Percentiles rank a stretch among this genome's conserved stretches.
These are phyloP conservation scores for Mesembrinibis cayennensis DNA, from an alignment of 2,113 vertebrate genomes.

Conservation along the genomic window DNA sequence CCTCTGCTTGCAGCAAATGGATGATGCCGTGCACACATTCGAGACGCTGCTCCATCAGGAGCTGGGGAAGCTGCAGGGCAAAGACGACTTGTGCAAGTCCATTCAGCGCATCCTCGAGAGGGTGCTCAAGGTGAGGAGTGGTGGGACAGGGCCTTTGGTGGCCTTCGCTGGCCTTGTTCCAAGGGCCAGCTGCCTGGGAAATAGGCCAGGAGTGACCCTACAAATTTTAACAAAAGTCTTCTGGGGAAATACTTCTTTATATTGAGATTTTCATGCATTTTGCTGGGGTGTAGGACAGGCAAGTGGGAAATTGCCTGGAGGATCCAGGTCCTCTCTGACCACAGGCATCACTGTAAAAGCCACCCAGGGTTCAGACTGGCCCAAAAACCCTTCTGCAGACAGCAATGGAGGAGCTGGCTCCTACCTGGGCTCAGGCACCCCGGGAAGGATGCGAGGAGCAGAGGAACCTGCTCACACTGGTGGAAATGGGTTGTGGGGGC, in stretches of 20 bases:
- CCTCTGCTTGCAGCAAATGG: slow-evolving; percentile 87
- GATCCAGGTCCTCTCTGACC: background rate
- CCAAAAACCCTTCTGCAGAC: background rate
- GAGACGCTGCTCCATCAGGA: slow-evolving; percentile 95
- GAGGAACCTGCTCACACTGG: accelerated
- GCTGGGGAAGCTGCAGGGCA: slow-evolving; percentile 78
- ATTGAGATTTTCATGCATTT: background rate
- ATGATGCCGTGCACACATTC: slow-evolving; percentile 91
- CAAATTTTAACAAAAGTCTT: background rate
- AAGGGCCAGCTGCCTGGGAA: background rate
- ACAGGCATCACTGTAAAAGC: background rate
- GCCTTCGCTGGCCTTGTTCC: background rate
- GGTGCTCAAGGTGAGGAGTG: slow-evolving; percentile 88
- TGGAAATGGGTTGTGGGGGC: background rate
- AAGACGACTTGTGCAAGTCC: slow-evolving; percentile 85
- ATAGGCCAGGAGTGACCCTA: background rate
- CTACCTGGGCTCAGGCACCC: accelerated
- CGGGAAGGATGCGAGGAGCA: background rate
- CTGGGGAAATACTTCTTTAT: background rate
- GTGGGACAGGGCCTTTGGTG: accelerated
- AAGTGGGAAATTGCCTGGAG: background rate
- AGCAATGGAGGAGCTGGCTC: background rate
- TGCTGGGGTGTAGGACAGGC: background rate
- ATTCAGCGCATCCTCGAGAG: slow-evolving; percentile 93
- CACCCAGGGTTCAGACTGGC: background rate